Base-by-base conservation (phyloP, 2,797 vertebrate species). In the Tangara arthus region DNA sequence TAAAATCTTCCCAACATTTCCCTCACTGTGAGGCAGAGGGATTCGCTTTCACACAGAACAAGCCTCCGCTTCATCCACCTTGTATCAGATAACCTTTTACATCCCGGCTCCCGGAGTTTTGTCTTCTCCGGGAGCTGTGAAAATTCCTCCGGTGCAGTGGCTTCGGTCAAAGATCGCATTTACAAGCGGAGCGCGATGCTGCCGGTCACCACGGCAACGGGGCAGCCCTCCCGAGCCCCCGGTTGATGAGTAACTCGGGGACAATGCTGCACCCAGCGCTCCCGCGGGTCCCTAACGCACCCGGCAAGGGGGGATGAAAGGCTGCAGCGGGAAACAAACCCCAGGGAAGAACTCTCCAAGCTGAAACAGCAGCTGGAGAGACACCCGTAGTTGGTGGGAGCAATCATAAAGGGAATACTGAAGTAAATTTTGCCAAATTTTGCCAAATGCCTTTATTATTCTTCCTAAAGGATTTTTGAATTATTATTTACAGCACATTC, bases 181-280 rank as follows among this genome's bases (percentile, higher is more conserved):
- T 93, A 95, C 94, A 96, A 98, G 97, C 95, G 89, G 94, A 96
- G 98, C 92, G 94, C 97, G 97, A 98, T 98, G 97, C 97, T 90
- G 90, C 83, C 70, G 81, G 98, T 98, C 98, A 97, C 98, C 99
- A 97, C 89, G 92, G 98, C 95, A 97, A 98, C 98, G 71, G 78
- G 95, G 90, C 86, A 63, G 95, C 96, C 97, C 34, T 2, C 96
- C 96, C 95, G 81, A 92, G 98, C 98, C 97, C 87, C 87, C 95
- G 98, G 98, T 98, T 98, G 99, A 99, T 99, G 98, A 99, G 99
- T 99, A 99, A 99, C 99, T 95, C 84, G 56, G 97, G 98, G 98
- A 99, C 99, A 99, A 99, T 98, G 98, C 97, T 89, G 64, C 96
- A 96, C 97, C 98, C 94, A 89, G 98, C 90, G 97, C 98, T 97